phyloP scores from a whole-genome alignment of 1,140 invertebrate species.

The Drosophila cardini region DNA sequence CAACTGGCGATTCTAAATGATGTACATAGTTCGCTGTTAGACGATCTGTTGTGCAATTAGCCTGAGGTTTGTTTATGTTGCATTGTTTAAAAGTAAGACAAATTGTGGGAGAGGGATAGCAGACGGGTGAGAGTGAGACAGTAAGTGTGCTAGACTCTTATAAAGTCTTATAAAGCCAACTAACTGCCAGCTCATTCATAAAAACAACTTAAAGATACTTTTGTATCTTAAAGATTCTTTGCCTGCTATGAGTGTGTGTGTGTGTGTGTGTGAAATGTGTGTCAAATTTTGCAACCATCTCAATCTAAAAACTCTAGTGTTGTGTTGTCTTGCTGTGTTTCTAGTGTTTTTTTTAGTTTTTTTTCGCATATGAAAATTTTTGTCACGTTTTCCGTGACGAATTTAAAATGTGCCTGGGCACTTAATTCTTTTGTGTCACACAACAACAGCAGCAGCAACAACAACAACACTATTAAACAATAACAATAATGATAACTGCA shows the following conservation, averaged over 20 bases:
- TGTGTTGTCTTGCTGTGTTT: constrained; percentile 20
- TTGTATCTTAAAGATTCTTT: constrained; percentile 57
- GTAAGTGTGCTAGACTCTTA: not conserved
- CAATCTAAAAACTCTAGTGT: constrained; percentile 40
- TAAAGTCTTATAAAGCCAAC: constrained; percentile 21
- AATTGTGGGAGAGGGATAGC: not conserved
- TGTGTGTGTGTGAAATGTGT: constrained; percentile 73
- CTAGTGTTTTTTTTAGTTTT: constrained; percentile 23
- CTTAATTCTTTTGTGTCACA: constrained; percentile 82
- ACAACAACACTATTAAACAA: constrained; percentile 28
- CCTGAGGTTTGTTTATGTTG: constrained; percentile 71
- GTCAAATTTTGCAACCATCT: constrained; percentile 81
- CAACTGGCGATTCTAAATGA: constrained; percentile 51
- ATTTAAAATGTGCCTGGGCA: constrained; percentile 82
- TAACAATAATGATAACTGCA: constrained; percentile 32
- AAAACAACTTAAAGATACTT: constrained; percentile 46
- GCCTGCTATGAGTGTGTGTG: constrained; percentile 10
- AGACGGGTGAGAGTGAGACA: not conserved
- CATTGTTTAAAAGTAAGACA: constrained; percentile 54
- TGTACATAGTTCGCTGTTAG: constrained; percentile 19
- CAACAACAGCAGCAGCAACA: constrained; percentile 52
- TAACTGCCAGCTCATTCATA: constrained; percentile 65
- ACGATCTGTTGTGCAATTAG: constrained; percentile 69
- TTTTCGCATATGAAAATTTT: constrained; percentile 77
- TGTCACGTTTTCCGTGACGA: constrained; percentile 83